Evolutionary conservation across 2,888 invertebrate species (phyloP).

Genomic region (Leptinotarsa rubiginosa): DNA sequence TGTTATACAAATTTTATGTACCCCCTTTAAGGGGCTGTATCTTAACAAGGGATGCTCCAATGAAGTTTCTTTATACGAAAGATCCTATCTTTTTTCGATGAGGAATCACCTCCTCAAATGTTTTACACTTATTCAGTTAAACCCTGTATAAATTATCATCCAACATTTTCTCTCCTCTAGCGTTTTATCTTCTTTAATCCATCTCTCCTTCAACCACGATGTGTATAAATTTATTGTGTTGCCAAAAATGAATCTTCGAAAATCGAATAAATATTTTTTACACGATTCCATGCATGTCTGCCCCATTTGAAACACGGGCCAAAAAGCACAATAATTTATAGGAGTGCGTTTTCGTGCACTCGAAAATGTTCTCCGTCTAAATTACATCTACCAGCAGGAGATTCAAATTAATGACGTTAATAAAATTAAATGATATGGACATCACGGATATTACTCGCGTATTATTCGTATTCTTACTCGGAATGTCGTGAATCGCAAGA

Average conservation of each 20-base stretch:
- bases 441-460: conserved; percentile 41
- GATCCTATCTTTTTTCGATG: no score
- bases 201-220: conserved; percentile 1
- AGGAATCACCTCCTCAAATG: no score
- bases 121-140: no score
- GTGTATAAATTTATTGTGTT: conserved; percentile 2
- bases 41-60: no score
- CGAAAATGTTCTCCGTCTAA: conserved; percentile 44
- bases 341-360: conserved; percentile 33
- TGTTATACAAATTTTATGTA: no score
- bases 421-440: conserved; percentile 50
- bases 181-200: neutral
- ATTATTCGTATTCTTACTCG: conserved; percentile 16
- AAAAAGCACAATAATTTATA: conserved; percentile 26
- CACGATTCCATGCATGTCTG: conserved; percentile 17
- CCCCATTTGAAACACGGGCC: conserved; percentile 21
- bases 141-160: no score
- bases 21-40: no score
- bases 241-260: conserved; percentile 10
- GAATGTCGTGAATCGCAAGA: neutral
- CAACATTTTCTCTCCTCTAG: neutral
- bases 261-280: conserved; percentile 24
- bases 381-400: conserved; percentile 43
- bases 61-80: no score
- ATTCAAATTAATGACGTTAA: conserved; percentile 47